Evolutionary conservation across 2,113 vertebrate genomes (phyloP).

Genomic region (Ctenodactylus gundi): DNA sequence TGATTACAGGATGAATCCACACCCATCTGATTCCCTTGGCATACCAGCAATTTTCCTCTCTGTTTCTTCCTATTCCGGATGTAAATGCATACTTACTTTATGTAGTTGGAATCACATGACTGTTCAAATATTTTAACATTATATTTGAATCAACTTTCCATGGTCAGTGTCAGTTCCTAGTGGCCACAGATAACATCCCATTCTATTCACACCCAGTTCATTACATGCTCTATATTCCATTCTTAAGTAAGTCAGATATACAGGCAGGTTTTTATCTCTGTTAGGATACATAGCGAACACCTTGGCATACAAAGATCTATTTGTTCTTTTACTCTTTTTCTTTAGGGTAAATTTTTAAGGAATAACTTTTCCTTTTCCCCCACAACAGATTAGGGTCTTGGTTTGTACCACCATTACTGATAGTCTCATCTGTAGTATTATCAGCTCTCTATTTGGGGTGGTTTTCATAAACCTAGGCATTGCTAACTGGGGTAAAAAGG

Average conservation of each 20-base stretch:
- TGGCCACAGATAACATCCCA: background rate
- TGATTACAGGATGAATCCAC: background rate
- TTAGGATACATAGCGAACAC: background rate
- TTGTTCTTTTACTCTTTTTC: background rate
- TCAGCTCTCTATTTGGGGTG: background rate
- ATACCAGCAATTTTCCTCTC: background rate
- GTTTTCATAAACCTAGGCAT: background rate
- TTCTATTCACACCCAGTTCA: background rate
- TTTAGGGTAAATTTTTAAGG: background rate
- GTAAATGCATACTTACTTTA: background rate
- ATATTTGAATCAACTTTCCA: background rate
- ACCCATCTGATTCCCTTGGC: background rate
- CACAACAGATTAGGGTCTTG: background rate
- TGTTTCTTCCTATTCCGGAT: background rate
- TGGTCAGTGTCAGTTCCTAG: background rate
- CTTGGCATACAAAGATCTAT: constrained; percentile 10
- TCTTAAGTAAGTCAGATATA: background rate
- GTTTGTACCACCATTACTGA: too few relatives aligned
- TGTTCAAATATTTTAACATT: background rate
- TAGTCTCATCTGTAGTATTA: too few relatives aligned
- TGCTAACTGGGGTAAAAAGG: background rate
- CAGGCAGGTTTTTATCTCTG: background rate
- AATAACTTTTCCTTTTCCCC: background rate
- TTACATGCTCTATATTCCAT: background rate
- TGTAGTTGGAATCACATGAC: background rate